Evolutionary conservation across 1,140 invertebrate species (phyloP), one percentile per base, ranked within the genome.

Genomic region (Micrasema longulum): DNA sequence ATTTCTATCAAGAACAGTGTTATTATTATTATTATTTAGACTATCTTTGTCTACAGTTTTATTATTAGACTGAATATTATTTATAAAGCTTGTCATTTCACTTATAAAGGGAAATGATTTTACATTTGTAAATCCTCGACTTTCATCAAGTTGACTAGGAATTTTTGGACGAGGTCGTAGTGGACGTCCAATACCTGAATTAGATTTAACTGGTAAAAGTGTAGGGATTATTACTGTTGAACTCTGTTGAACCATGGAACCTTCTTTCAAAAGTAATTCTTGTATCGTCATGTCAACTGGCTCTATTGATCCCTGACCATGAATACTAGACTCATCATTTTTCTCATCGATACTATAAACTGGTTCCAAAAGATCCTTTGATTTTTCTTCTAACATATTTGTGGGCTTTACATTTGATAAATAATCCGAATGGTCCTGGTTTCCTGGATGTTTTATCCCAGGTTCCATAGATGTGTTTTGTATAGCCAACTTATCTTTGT

Each of bases 201-300:
- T 89, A 7, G 88, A 89, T 79, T 88, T 87, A 20, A 87, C 87
- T n/a, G 88, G 88, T 67, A 89, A 77, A 69, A 89, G 78, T 23
- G 88, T 89, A 10, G 88, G 87, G 23, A 88, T 76, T 65, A 77
- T 71, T 11, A 83, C 83, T 20, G 82, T 84, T 12, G 78, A 77
- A 63, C 81, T 82, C 35, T 82, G 69, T 73, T 84, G 66, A 57
- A 45, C 72, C 65, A 22, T 63, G 12, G 57, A 72, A 45, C 69
- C 69, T 53, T 79, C 72, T 43, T 76, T 76, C 60, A 74, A 14
- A 9, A 82, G 69, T 18, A 77, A 69, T 63, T 79, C 77, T 64
- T 81, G 78, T 52, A 80, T 79, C n/a, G 70, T 74, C 26, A 78
- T 77, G 45, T 81, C 77, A 3, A 80, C 75, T 47, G 79, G 78